phyloP scores from a whole-genome alignment of 2,888 invertebrate species.

The Cenopis cana region DNA sequence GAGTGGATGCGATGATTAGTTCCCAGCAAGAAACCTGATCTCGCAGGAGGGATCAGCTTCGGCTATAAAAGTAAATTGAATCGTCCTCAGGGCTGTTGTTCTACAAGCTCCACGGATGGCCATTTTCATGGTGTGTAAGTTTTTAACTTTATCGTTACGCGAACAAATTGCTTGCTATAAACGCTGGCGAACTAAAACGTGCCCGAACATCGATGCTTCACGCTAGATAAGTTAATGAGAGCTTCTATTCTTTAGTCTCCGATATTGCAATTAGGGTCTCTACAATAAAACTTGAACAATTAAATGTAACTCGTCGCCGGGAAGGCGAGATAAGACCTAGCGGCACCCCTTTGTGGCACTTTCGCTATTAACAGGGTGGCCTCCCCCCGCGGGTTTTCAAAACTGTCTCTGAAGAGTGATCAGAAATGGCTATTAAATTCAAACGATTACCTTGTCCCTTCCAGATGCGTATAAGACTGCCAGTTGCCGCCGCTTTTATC shows the following conservation, averaged over 20 bases:
- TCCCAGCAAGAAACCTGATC: conserved; percentile 69
- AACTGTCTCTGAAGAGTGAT: conserved; percentile 62
- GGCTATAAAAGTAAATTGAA: conserved; percentile 83
- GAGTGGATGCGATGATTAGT: conserved; percentile 75
- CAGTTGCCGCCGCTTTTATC: conserved; percentile 13
- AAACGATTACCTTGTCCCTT: conserved; percentile 35
- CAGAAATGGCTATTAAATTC: conserved; percentile 65
- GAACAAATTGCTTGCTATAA: conserved; percentile 26
- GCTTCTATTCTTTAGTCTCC: conserved; percentile 67
- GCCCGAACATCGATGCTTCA: conserved; percentile 1
- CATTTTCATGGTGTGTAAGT: conserved; percentile 58
- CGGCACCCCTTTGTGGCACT: conserved; percentile 71
- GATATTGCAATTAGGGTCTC: conserved; percentile 74
- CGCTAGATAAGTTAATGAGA: conserved; percentile 56
- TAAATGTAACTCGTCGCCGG: conserved; percentile 78
- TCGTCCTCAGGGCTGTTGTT: conserved; percentile 76
- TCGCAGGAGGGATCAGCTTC: conserved; percentile 69
- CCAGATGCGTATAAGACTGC: conserved; percentile 19
- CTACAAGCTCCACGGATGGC: conserved; percentile 62
- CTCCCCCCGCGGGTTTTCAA: conserved; percentile 60
- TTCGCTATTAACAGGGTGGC: conserved; percentile 76
- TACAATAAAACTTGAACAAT: conserved; percentile 82
- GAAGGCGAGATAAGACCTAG: conserved; percentile 76
- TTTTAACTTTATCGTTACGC: conserved; percentile 66
- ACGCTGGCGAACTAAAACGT: conserved; percentile 14